Evolutionary conservation across 2,888 invertebrate genomes (phyloP).

Genomic region (Prenolepis imparis): DNA sequence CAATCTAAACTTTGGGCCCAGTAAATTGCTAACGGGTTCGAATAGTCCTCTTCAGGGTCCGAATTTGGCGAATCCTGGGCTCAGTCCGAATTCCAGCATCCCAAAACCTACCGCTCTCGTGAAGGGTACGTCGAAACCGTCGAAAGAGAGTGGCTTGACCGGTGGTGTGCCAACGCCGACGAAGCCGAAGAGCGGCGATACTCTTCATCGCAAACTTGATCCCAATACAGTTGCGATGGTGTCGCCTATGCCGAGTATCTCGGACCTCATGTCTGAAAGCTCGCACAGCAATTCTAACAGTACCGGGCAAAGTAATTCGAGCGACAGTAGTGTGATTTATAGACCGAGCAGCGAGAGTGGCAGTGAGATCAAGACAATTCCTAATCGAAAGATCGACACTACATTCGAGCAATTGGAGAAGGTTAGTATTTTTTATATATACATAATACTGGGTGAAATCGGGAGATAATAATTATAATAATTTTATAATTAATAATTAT

Average conservation of each 20-base stretch:
- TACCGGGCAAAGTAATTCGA: slow-evolving; percentile 91
- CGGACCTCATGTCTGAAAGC: slow-evolving; percentile 90
- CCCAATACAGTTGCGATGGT: slow-evolving; percentile 88
- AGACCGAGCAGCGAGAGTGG: slow-evolving; percentile 91
- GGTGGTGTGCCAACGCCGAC: slow-evolving; percentile 87
- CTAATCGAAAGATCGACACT: slow-evolving; percentile 88
- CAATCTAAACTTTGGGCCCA: slow-evolving; percentile 59
- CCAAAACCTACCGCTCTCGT: slow-evolving; percentile 97
- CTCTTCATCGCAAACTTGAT: slow-evolving; percentile 82
- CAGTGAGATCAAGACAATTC: slow-evolving; percentile 88
- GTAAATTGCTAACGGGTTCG: slow-evolving; percentile 57
- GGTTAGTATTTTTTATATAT: slow-evolving; percentile 81
- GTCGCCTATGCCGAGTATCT: slow-evolving; percentile 91
- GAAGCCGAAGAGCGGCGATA: slow-evolving; percentile 84
- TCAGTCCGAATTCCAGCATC: slow-evolving; percentile 89
- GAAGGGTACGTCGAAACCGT: slow-evolving; percentile 94
- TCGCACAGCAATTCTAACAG: slow-evolving; percentile 88
- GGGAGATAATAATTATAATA: background rate
- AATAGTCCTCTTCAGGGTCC: slow-evolving; percentile 69
- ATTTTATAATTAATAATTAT: background rate
- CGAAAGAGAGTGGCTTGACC: slow-evolving; percentile 87
- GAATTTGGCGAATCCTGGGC: slow-evolving; percentile 59
- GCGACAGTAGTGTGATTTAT: slow-evolving; percentile 92
- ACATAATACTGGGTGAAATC: background rate
- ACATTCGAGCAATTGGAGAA: slow-evolving; percentile 85